phyloP scores from a whole-genome alignment of 2,113 vertebrate species.

The Pleuronectes platessa region DNA sequence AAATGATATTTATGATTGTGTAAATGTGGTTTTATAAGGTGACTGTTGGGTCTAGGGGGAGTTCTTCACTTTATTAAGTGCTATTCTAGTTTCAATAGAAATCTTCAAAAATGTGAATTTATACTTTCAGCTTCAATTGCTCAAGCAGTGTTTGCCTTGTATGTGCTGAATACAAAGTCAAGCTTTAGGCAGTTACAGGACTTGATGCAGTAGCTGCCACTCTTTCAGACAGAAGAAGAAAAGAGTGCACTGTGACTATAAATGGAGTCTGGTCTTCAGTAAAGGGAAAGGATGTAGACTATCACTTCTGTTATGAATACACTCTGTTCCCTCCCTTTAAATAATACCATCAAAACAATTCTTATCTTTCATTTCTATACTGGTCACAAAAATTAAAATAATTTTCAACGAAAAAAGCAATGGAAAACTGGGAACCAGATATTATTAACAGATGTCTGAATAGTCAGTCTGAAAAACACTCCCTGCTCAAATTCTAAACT shows the following conservation, averaged over 20 bases:
- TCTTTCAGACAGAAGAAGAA: too few species aligned
- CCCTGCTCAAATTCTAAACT: not conserved
- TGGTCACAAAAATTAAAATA: not conserved
- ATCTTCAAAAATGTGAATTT: not conserved
- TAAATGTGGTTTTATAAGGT: too few species aligned
- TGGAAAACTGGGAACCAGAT: not conserved
- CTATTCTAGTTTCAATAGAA: not conserved
- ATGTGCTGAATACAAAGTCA: too few species aligned
- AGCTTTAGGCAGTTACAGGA: too few species aligned
- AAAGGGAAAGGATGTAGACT: conserved; percentile 24
- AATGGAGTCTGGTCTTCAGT: conserved; percentile 47
- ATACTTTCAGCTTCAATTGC: not conserved
- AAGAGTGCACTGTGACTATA: conserved; percentile 33
- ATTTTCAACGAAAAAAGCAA: not conserved
- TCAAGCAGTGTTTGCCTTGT: not conserved
- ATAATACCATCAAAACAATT: too few species aligned
- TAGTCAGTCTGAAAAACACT: not conserved
- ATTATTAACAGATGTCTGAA: conserved; percentile 2
- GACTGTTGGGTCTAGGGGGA: too few species aligned
- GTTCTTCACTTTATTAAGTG: too few species aligned
- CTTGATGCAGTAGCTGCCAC: too few species aligned
- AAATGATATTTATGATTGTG: too few species aligned
- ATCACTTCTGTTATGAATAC: conserved; percentile 38
- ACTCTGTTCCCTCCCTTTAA: conserved; percentile 16
- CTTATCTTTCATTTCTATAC: too few species aligned